Base-by-base conservation (phyloP, 1,140 invertebrate genomes). In the Atta colombica region DNA sequence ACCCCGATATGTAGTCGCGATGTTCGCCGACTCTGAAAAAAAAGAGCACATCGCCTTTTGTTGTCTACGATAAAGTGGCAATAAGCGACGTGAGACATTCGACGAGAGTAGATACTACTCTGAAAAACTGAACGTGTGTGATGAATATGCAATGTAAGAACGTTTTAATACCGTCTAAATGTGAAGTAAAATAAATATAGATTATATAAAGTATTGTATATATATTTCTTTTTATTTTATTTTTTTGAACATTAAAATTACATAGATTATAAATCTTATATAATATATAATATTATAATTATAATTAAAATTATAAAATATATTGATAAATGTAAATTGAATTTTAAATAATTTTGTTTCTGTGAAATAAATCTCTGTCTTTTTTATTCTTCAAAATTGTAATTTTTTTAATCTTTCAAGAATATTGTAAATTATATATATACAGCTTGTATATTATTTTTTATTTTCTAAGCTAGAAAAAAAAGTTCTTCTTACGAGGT, bases 1-100 rank as follows among this genome's bases (percentile, higher is more conserved):
- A 91, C 92, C 91, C 86, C 91, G 88, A 92, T 92, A 87, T 61
- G 75, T 77, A 78, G 35, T 58, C 80, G 21, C 69, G 66, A 84
- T 84, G 61, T 87, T 78, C 78, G 55, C 55, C 28, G 66, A 66
- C 55, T 87, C 86, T 87, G 58, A 72, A 81, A 86, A 78, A 25
- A 89, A 84, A 65, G 31, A 86, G 53, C 78, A 60, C 45, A 60
- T 69, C 60, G 71, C 75, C 28, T 78, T 90, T 88, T 90, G 77
- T 89, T 45, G 85, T 85, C 21, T 39, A 63, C 35, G 10, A 78
- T 75, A 84, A 90, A 87, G 72, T 68, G 72, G 49, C 60, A 84
- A 87, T 63, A 25, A 28, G 4, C 75, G 51, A 21, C 45, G 45
- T n/a, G 88, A 66, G 16, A 84, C 72, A 58, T 55, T 35, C 82